Base-by-base conservation (phyloP, 2,888 invertebrate species). In the Neocrepidodera transversa region DNA sequence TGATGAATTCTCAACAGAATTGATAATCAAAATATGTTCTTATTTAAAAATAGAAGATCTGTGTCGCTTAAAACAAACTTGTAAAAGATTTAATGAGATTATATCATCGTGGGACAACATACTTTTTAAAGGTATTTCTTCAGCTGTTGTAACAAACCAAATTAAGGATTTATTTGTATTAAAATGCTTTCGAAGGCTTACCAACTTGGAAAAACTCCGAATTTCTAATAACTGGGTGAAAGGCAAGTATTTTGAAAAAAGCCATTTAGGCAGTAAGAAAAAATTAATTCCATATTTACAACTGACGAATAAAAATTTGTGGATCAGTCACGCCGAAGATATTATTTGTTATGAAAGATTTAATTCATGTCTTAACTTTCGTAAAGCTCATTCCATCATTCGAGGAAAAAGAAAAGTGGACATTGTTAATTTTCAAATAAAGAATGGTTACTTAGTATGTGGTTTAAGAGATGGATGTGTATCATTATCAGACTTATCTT, bases 201-300 rank as follows among this genome's bases (percentile, higher is more conserved):
- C 55, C 1, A 36, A 47, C 7, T 52, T 63, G 10, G 63, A 65
- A 20, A 61, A 63, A 55, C 14, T 62, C 2, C 36, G 63, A 28
- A 77, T 82, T 42, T 79, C 79, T 0, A 71, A 78, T n/a, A 86
- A 86, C 68, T 87, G 86, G 86, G 70, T 79, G n/a, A 76, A 75
- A 43, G 86, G 85, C 1, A 76, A 76, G 47, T 87, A 83, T 67
- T 71, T 75, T 10, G 83, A 83, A 62, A 77, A 75, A 23, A 71
- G 78, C 10, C 75, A 82, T 36, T 79, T 82, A 53, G 79, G 79
- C 20, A 63, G 53, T 38, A 68, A 62, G 42, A 74, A 74, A 38
- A 83, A 82, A 73, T 79, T 80, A 62, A 80, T 85, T 71, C 84
- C 86, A 36, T 84, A 84, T 79, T 67, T 87, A 6, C 76, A 80